Percentiles rank a stretch among this genome's conserved stretches.
These are phyloP conservation scores for Anoplopoma fimbria DNA, from an alignment of 2,113 vertebrate genomes.

Conservation along the genomic window DNA sequence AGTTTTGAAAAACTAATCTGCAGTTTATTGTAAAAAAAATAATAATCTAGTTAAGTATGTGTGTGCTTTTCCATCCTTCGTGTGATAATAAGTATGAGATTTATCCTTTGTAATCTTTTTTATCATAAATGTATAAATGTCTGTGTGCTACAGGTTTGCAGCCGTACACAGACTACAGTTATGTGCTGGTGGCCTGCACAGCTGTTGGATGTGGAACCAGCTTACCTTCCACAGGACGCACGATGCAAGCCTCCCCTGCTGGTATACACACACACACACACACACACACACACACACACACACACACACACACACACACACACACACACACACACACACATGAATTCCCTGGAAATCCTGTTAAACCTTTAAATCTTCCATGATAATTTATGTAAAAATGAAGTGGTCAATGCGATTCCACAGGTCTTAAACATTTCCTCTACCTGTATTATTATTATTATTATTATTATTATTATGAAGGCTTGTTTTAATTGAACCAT, in stretches of 20 bases:
- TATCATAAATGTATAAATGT: slow-evolving; percentile 1
- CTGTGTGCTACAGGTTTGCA: slow-evolving; percentile 85
- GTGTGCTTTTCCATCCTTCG: background rate
- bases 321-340: background rate
- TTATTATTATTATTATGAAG: background rate
- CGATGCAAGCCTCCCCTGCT: slow-evolving; percentile 88
- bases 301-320: background rate
- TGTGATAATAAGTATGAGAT: background rate
- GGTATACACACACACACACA: slow-evolving; percentile 67
- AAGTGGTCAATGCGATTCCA: background rate
- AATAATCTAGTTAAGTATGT: background rate
- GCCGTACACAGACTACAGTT: slow-evolving; percentile 90
- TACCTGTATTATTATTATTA: no score
- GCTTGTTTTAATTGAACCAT: background rate
- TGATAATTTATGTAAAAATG: background rate
- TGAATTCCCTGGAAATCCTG: background rate
- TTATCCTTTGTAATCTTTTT: background rate
- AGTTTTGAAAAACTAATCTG: background rate
- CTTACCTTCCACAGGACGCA: slow-evolving; percentile 86
- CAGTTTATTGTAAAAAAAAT: background rate
- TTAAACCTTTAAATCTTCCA: background rate
- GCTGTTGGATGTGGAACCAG: slow-evolving; percentile 89
- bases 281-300: slow-evolving; percentile 10
- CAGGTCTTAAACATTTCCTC: background rate
- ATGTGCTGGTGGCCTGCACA: slow-evolving; percentile 89